Conservation (phyloP, 35 echinoderm and acorn worm genomes). For the Patiria miniata region DNA sequence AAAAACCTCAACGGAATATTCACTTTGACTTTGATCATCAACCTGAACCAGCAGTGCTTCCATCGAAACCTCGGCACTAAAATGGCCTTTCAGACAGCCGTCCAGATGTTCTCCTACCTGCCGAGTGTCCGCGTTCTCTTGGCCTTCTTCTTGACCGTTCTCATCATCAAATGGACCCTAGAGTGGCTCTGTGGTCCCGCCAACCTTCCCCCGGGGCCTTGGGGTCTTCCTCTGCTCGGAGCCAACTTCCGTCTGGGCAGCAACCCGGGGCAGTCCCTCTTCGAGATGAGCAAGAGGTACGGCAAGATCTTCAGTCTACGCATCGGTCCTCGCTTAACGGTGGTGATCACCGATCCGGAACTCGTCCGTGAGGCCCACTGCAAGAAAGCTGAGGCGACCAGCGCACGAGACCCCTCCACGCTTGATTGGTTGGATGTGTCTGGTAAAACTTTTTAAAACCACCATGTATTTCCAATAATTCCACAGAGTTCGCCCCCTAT, state of each 20-base stretch:
- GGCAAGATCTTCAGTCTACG: constrained; percentile 22
- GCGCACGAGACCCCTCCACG: neutral
- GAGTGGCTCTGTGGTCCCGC: neutral
- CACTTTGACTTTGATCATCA: too few species aligned
- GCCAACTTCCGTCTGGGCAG: neutral
- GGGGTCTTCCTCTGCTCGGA: neutral
- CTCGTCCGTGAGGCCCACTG: neutral
- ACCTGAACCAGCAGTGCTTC: too few species aligned
- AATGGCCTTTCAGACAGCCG: neutral
- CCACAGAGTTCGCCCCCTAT: too few species aligned
- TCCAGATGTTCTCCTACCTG: neutral
- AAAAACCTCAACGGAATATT: too few species aligned
- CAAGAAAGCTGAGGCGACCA: neutral
- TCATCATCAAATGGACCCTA: neutral
- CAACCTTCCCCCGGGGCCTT: constrained; percentile 14
- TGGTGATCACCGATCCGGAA: constrained; percentile 10
- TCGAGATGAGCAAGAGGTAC: neutral
- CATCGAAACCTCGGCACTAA: neutral
- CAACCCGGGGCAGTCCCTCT: neutral
- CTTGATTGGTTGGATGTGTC: neutral
- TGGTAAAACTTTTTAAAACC: neutral
- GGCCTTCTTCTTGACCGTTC: neutral
- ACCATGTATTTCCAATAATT: too few species aligned
- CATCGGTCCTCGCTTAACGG: neutral
- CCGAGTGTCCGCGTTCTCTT: neutral